Base-by-base conservation (phyloP, 2,113 vertebrate species). In the Osmerus eperlanus region DNA sequence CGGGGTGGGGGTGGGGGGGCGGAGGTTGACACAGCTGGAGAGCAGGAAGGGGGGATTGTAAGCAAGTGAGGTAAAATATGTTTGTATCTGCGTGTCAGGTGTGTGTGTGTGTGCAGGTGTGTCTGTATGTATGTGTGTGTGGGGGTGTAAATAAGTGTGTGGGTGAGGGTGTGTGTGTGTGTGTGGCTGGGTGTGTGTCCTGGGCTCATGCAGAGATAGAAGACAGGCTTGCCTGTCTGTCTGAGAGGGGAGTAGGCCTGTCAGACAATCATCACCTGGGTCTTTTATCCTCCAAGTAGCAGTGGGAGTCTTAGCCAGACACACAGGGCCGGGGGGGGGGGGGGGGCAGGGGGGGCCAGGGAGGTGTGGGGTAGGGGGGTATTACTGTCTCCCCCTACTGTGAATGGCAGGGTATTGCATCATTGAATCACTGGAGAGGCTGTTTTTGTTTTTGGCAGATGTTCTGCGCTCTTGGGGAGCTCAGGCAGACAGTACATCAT, bases 341-440 rank as follows among this genome's bases (percentile, higher is more conserved):
- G 78, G 62, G 65, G 80, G 72, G 0, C 2, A 56, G 63, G 58
- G 25, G 72, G 55, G 53, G 25, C 36, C 25, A 68, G 70, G 0
- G 0, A 32, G 51, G 51, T 52, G 32, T 36, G 41, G 41, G 32
- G 41, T 9, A 9, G 41, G 41, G 41, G 41, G 41, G 1, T 47
- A 11, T 47, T 1, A 12, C 41, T 47, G 41, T 47, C 41, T 47
- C 41, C 41, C 41, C 41, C 41, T 47, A 47, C 41, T 47, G 41
- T 47, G 41, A 47, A 9, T 47, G 41, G 41, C 41, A 47, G 41
- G 41, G 41, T 47, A 47, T 47, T 47, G 8, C 41, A 47, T 47
- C 41, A 47, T 47, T 5, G 6, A 12, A 47, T 47, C 41, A 47
- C 41, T 47, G 9, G 41, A 47, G 41, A 47, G 41, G 41, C 9